Percentiles rank a stretch among this genome's conserved stretches.
Evolutionary conservation across 2,113 vertebrate genomes (phyloP).

Genomic region (Hypanus sabinus): DNA sequence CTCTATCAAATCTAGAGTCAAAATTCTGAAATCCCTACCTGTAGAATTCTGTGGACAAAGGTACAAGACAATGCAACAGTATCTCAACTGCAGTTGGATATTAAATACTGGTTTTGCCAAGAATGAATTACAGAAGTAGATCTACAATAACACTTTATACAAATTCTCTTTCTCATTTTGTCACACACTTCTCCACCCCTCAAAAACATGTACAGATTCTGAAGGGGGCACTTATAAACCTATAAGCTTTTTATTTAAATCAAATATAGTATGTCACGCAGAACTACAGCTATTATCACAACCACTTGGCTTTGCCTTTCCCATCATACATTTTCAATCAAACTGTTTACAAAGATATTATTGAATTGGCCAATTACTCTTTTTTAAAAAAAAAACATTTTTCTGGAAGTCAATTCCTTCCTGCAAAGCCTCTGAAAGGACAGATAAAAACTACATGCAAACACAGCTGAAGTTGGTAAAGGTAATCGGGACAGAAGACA

Average conservation of each 20-base stretch:
- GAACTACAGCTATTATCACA: background rate
- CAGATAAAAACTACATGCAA: slow-evolving; percentile 52
- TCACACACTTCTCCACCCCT: background rate
- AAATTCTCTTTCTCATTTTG: background rate
- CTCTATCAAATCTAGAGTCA: background rate
- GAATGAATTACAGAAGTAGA: background rate
- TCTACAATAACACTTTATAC: too few relatives aligned
- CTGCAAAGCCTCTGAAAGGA: slow-evolving; percentile 62
- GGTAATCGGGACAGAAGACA: slow-evolving; percentile 51
- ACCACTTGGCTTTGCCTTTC: too few relatives aligned
- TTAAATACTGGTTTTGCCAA: too few relatives aligned
- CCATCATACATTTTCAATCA: slow-evolving; percentile 46
- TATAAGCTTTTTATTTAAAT: too few relatives aligned
- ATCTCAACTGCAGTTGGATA: too few relatives aligned
- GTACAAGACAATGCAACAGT: too few relatives aligned
- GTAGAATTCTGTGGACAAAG: too few relatives aligned
- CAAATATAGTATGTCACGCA: background rate
- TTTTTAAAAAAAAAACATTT: slow-evolving; percentile 56
- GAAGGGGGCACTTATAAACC: background rate
- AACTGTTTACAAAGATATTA: slow-evolving; percentile 60
- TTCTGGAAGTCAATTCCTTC: slow-evolving; percentile 65
- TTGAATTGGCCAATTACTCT: slow-evolving; percentile 59
- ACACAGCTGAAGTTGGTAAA: slow-evolving; percentile 43
- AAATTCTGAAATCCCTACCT: too few relatives aligned
- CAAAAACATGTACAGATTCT: background rate